Base-by-base conservation (phyloP, 2,888 invertebrate genomes). In the Parascotia fuliginaria region DNA sequence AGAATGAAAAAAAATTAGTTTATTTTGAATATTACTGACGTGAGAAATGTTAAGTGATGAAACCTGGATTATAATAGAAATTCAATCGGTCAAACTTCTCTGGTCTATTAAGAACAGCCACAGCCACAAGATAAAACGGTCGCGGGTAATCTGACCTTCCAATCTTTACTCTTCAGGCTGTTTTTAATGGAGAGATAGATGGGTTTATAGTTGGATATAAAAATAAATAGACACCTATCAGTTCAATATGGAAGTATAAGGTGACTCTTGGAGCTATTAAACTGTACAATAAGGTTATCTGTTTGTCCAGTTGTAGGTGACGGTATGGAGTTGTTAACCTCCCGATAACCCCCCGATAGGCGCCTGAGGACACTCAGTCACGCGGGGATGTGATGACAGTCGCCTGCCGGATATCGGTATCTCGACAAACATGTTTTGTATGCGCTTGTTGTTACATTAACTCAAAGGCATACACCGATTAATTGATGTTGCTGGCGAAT, bases 181-280 rank as follows among this genome's bases (percentile, higher is more conserved):
- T 19, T 19, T 5, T 19, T 19, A 2, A 19, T 19, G 19, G 5
- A 19, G 5, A 32, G 6, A 12, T 4, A 9, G 9, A 29, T 3
- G 33, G 11, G 11, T 9, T 32, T 32, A n/a, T 12, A 24, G 2
- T 12, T n/a, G 28, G 27, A 24, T 19, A 14, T 6, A 15, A 28
- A 11, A 31, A 14, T 60, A 56, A 48, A 55, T 44, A 50, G 56
- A 45, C 12, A 24, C 27, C 44, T 24, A 33, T 36, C 42, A 49
- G 40, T 32, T 15, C 36, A 24, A 13, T 27, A 19, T 36, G 31
- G 37, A 31, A 48, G 38, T 55, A 53, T 55, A 50, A 60, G 42
- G 22, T 51, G 55, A 68, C 55, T 62, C 62, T 65, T 67, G 40
- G 48, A 67, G 47, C 60, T 56, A 44, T 55, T 57, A 56, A 59